phyloP scores from a whole-genome alignment of 2,113 vertebrate genomes.

The Otolemur garnettii region DNA sequence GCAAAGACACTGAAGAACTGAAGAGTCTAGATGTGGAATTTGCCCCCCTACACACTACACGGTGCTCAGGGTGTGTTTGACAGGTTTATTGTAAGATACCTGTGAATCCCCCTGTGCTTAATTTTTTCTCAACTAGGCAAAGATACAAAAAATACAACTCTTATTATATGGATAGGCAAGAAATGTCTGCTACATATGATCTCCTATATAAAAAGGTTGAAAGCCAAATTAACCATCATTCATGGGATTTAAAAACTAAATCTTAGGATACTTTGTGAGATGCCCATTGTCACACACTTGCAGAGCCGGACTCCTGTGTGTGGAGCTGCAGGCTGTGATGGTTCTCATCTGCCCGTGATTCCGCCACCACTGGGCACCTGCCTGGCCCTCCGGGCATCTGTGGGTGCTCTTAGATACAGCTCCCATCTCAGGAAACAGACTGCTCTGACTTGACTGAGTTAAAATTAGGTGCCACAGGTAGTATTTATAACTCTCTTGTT shows the following conservation, averaged over 20 bases:
- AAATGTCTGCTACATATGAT: not conserved
- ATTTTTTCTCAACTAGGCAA: not conserved
- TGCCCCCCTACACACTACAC: not conserved
- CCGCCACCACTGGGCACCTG: not conserved
- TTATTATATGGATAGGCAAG: not conserved
- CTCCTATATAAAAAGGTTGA: not conserved
- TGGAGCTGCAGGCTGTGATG: too few relatives aligned
- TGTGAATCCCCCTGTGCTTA: not conserved
- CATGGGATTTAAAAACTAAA: not conserved
- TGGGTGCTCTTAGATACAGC: too few relatives aligned
- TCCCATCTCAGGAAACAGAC: not conserved
- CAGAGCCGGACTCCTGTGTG: not conserved
- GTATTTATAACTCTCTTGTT: not conserved
- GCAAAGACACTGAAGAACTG: not conserved
- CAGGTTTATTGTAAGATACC: not conserved
- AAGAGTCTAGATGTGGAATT: not conserved
- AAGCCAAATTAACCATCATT: not conserved
- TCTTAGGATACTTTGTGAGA: not conserved
- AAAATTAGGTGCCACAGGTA: not conserved
- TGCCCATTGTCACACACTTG: not conserved
- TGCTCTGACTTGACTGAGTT: not conserved
- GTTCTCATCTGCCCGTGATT: not conserved
- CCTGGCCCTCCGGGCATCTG: accelerated
- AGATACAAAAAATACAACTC: not conserved
- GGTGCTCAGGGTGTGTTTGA: not conserved